phyloP scores from a whole-genome alignment of 35 echinoderm and acorn worm genomes.

The Chiridota heheva region DNA sequence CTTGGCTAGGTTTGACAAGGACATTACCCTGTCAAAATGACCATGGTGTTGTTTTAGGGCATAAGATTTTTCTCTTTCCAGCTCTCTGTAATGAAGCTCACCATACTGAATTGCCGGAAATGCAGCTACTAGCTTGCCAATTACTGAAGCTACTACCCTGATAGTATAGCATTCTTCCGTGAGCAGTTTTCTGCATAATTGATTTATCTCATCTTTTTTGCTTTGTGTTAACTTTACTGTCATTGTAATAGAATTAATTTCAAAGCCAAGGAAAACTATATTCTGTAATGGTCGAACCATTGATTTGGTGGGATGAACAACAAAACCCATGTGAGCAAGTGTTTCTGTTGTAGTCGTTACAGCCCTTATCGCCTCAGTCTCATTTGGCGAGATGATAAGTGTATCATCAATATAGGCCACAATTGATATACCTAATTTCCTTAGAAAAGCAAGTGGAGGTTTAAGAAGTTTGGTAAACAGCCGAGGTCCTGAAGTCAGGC shows the following conservation, averaged over 20 bases:
- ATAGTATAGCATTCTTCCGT: slow-evolving; percentile 1
- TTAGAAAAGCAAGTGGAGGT: background rate
- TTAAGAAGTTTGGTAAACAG: slow-evolving; percentile 11
- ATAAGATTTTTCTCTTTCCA: background rate
- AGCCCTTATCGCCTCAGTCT: background rate
- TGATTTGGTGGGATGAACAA: background rate
- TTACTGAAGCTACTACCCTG: background rate
- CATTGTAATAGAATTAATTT: slow-evolving; percentile 42
- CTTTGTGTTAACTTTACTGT: slow-evolving; percentile 26
- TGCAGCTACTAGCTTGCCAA: background rate
- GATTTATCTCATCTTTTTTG: slow-evolving; percentile 35
- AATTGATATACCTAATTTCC: background rate
- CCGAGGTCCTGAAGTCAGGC: background rate
- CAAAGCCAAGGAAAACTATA: slow-evolving; percentile 57
- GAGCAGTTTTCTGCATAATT: slow-evolving; percentile 13
- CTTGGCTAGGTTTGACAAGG: background rate
- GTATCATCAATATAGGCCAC: background rate
- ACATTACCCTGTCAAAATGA: slow-evolving; percentile 1
- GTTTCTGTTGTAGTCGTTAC: too few species aligned
- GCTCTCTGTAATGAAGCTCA: background rate
- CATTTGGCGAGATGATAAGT: background rate
- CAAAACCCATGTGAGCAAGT: background rate
- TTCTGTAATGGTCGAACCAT: background rate
- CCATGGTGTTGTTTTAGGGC: background rate
- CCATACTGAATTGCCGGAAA: slow-evolving; percentile 12